Evolutionary conservation across 2,113 vertebrate genomes (phyloP).

Genomic region (Camelus bactrianus): DNA sequence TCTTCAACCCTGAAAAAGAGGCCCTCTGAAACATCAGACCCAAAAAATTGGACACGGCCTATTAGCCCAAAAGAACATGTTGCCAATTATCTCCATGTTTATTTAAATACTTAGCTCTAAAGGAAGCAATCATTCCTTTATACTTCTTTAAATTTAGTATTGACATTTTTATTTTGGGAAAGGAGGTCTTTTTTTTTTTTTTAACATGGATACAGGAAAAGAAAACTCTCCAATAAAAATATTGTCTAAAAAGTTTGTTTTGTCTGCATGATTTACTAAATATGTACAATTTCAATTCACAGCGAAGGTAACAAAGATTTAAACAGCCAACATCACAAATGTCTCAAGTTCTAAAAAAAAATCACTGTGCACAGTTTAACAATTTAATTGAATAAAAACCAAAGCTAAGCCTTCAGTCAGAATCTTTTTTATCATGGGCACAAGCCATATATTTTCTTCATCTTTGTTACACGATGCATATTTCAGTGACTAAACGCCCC

Average conservation of each 20-base stretch:
- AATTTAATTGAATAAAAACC: constrained; percentile 84
- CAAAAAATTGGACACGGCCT: constrained; percentile 83
- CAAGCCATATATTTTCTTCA: constrained; percentile 80
- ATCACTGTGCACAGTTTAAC: constrained; percentile 85
- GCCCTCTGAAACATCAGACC: constrained; percentile 79
- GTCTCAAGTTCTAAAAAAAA: constrained; percentile 85
- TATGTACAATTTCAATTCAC: constrained; percentile 86
- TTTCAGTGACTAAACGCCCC: constrained; percentile 83
- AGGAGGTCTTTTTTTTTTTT: constrained; percentile 78
- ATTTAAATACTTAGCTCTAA: constrained; percentile 83
- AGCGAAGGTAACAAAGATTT: constrained; percentile 85
- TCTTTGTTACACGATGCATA: constrained; percentile 83
- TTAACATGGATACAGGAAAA: constrained; percentile 85
- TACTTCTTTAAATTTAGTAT: constrained; percentile 85
- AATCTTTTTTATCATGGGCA: constrained; percentile 82
- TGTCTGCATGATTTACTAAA: constrained; percentile 85
- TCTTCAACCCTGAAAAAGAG: constrained; percentile 74
- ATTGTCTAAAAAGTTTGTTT: constrained; percentile 86
- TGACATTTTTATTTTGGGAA: constrained; percentile 85
- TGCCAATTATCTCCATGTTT: constrained; percentile 83
- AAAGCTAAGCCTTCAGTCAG: constrained; percentile 83
- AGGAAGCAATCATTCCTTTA: constrained; percentile 85
- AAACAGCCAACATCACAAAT: constrained; percentile 86
- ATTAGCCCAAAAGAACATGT: constrained; percentile 79
- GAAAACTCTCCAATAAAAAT: constrained; percentile 86